Evolutionary conservation across 2,797 vertebrate genomes (phyloP), one percentile per base, ranked within the genome.

Genomic region (Hirundo rustica): DNA sequence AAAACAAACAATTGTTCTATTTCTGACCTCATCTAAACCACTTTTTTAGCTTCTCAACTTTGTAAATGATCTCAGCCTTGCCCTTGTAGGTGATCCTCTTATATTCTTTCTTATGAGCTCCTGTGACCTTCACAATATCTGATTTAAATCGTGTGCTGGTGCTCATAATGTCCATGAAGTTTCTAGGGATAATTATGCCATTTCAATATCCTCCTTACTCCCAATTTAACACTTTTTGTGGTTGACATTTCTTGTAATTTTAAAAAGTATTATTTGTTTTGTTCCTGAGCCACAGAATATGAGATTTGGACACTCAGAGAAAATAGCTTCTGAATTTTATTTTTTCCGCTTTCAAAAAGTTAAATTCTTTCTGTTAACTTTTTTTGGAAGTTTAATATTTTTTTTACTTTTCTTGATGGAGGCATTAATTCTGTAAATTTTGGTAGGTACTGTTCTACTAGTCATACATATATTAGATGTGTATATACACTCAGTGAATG

Each of bases 391-490:
- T 45, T 51, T 38, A 87, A 32, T 85, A 40, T 36, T 70, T 36
- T 36, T 73, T 76, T 65, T 87, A 22, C 32, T 87, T 94, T 74
- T 21, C 32, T 23, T 57, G 42, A 93, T 53, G 16, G 36, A 58
- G 32, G 3, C n/a, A 20, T 89, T 90, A 96, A 53, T 94, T 80
- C 66, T 78, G 32, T 38, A 80, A 44, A 53, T 72, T 95, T 88
- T 40, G 10, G 7, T 93, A 71, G 81, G 72, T 92, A 72, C 51
- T 78, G 55, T 85, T 96, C 97, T 97, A 98, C 98, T 97, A 97
- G 96, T 98, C 75, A 57, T 95, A 27, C 5, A 20, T 38, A 9
- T 53, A 15, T 79, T 68, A 74, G 95, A 95, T 97, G 8, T 38
- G 3, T 47, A 16, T 81, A 40, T 71, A 20, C 36, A 40, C 13